Conservation (phyloP, 23 tunicate genomes). For the Halocynthia aurantium region DNA sequence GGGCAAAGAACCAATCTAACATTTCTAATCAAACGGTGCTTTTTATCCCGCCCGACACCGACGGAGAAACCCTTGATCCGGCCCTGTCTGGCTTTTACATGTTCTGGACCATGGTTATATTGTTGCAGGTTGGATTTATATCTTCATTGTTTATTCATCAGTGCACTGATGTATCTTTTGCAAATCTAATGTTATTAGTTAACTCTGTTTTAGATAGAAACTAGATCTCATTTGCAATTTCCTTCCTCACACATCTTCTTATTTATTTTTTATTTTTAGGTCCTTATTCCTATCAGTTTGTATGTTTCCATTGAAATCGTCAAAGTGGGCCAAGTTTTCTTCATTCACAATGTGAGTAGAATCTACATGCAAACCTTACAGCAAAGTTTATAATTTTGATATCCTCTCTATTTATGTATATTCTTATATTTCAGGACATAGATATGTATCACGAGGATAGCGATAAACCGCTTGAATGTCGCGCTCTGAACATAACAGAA, state of each 20-base stretch:
- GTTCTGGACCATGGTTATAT: constrained; percentile 99
- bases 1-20: constrained; percentile 53
- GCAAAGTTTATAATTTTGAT: background rate
- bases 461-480: constrained; percentile 78
- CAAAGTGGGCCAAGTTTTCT: constrained; percentile 90
- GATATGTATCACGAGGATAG: constrained; percentile 84
- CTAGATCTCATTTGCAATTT: background rate
- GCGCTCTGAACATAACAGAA: constrained; percentile 94
- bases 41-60: constrained; percentile 43
- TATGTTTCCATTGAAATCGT: constrained; percentile 97
- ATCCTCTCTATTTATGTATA: background rate
- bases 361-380: background rate
- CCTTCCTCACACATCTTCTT: background rate
- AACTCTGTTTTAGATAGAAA: background rate
- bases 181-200: background rate
- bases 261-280: constrained; percentile 30
- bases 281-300: constrained; percentile 94
- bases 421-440: constrained; percentile 30
- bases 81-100: constrained; percentile 87
- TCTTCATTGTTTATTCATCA: background rate
- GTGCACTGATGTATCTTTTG: background rate
- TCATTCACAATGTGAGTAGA: constrained; percentile 68
- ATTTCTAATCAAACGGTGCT: constrained; percentile 40
- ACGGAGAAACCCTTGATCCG: constrained; percentile 38
- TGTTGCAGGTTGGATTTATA: constrained; percentile 64